phyloP scores from a whole-genome alignment of 2,888 invertebrate species.

The Branchellion lobata region DNA sequence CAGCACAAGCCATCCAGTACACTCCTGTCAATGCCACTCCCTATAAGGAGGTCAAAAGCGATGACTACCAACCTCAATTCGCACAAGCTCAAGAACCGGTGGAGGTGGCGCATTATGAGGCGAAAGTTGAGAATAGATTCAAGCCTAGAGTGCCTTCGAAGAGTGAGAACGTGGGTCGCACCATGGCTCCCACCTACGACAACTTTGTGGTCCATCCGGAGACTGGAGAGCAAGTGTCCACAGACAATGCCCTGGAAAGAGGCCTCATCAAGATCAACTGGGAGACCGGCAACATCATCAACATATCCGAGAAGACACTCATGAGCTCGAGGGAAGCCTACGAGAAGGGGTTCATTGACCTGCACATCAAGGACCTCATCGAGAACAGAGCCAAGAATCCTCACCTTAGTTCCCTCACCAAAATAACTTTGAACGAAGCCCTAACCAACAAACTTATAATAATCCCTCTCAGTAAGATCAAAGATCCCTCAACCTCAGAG shows the following conservation, averaged over 20 bases:
- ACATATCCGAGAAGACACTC: conserved; percentile 69
- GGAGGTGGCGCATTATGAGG: neutral
- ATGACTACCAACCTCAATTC: too few relatives aligned
- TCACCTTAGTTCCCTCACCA: neutral
- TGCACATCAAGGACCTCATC: conserved; percentile 60
- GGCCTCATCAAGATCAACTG: conserved; percentile 66
- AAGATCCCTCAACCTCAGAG: conserved; percentile 51
- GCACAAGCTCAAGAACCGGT: neutral
- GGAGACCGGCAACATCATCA: conserved; percentile 65
- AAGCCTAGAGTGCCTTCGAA: neutral
- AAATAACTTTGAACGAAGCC: conserved; percentile 53
- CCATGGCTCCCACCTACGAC: neutral
- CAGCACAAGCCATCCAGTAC: neutral
- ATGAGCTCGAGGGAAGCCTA: conserved; percentile 87
- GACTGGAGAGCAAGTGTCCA: conserved; percentile 68
- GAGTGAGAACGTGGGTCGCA: neutral
- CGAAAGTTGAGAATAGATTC: neutral
- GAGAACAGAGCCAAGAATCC: conserved; percentile 43
- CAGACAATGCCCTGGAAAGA: conserved; percentile 73
- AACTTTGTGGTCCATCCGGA: conserved; percentile 41
- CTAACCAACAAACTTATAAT: conserved; percentile 51
- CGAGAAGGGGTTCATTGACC: conserved; percentile 83
- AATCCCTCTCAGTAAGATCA: conserved; percentile 51
- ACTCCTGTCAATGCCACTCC: neutral
- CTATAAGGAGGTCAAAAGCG: neutral